Evolutionary conservation across 1,140 invertebrate genomes (phyloP), one percentile per base, ranked within the genome.

Genomic region (Wiebesia pumilae): DNA sequence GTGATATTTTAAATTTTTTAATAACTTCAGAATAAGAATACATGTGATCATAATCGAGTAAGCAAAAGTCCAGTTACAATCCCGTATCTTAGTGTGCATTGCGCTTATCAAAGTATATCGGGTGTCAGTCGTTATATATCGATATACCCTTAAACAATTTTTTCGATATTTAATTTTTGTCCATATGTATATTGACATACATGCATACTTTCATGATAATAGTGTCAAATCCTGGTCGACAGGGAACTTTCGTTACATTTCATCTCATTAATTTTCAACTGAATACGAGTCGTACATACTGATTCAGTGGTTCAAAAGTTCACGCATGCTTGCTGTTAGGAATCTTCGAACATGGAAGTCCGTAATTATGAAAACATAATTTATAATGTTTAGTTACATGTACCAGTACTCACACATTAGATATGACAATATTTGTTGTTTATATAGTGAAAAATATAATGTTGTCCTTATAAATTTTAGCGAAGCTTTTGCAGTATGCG

Each of bases 201-300:
- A 47, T 35, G 9, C 83, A 38, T 54, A 80, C n/a, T 51, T 80
- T 21, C 84, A 65, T 85, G 84, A 85, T 78, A 73, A 85, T 78
- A 81, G 62, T 85, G 84, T 81, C 77, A 85, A 85, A 84, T 79
- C 24, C 77, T 47, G 43, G 43, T 33, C 47, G 19, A n/a, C 47
- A 12, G 82, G 33, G 10, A 35, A 24, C 19, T 4, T 6, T 4
- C 21, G 21, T 2, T 38, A 33, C 40, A 54, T 47, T 65, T 62
- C 78, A 19, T 54, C 47, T 62, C 84, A 67, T 85, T 85, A 85
- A 85, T 85, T 35, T 65, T 40, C 30, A 30, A 40, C 43, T 1
- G 62, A 51, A 58, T 71, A 62, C 84, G 78, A 62, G 33, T 12
- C 38, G 38, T 10, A 62, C 58, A 84, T 84, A 79, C 69, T 84